Conservation (phyloP, 53 echinoderm and acorn worm genomes). For the Hippasteria phrygiana region DNA sequence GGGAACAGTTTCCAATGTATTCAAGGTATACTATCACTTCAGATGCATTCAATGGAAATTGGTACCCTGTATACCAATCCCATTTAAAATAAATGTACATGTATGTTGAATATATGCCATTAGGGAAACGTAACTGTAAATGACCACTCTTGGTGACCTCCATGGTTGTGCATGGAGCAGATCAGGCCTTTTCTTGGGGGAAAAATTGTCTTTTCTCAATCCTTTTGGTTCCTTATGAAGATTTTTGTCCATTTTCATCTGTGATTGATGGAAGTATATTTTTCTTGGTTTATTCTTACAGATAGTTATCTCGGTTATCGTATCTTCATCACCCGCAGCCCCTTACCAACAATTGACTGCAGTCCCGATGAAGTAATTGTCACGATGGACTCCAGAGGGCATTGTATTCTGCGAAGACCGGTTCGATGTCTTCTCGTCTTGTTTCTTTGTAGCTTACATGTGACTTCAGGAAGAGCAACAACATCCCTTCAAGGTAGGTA, state of each 20-base stretch:
- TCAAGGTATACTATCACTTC: too few relatives aligned
- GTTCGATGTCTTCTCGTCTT: background rate
- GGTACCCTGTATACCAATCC: too few relatives aligned
- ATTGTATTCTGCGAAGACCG: background rate
- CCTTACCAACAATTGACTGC: background rate
- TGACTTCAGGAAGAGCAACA: background rate
- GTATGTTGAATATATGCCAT: too few relatives aligned
- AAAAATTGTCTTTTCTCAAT: too few relatives aligned
- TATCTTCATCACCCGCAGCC: background rate
- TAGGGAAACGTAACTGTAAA: too few relatives aligned
- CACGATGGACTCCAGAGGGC: slow-evolving; percentile 32
- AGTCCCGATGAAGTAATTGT: slow-evolving; percentile 27
- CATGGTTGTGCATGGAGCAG: too few relatives aligned
- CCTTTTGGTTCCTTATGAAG: background rate
- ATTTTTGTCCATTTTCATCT: background rate
- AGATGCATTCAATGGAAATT: too few relatives aligned
- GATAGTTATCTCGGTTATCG: background rate
- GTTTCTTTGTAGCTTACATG: background rate
- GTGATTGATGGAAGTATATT: background rate
- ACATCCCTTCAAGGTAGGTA: too few relatives aligned
- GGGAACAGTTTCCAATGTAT: too few relatives aligned
- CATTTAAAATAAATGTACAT: too few relatives aligned
- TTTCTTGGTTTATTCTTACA: background rate
- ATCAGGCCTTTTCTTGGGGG: too few relatives aligned
- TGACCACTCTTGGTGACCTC: too few relatives aligned